Percentiles rank a stretch among this genome's conserved stretches.
Evolutionary conservation across 2,797 vertebrate species (phyloP).

Genomic region (Sorex maritimensis): DNA sequence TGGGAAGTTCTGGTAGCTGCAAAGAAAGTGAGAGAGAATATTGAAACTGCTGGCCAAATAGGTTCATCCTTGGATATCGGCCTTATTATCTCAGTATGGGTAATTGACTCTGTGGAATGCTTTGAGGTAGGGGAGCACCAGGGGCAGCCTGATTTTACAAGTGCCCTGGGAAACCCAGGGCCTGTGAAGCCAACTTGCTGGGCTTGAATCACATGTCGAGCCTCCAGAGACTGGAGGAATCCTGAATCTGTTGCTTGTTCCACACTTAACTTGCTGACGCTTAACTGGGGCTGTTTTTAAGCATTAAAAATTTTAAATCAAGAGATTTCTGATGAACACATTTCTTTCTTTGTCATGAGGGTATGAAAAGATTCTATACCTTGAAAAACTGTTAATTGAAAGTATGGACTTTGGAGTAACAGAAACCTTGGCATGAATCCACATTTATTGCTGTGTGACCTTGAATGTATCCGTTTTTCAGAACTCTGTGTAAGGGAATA

Average conservation of each 20-base stretch:
- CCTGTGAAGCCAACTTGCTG: conserved; percentile 37
- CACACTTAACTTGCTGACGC: conserved; percentile 58
- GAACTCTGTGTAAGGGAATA: conserved; percentile 37
- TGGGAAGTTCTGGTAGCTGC: conserved; percentile 48
- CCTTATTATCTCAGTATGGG: conserved; percentile 63
- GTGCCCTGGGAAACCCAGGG: conserved; percentile 68
- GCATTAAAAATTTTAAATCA: conserved; percentile 69
- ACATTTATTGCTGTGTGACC: conserved; percentile 43
- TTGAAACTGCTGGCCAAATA: conserved; percentile 50
- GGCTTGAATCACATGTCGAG: conserved; percentile 67
- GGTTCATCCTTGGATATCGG: conserved; percentile 65
- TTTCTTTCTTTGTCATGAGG: conserved; percentile 76
- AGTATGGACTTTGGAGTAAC: conserved; percentile 49
- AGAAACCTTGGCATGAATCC: conserved; percentile 7
- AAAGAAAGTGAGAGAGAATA: conserved; percentile 57
- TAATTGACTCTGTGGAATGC: conserved; percentile 69
- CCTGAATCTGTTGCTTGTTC: conserved; percentile 67
- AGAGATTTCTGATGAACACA: conserved; percentile 76
- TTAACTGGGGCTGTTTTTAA: conserved; percentile 80
- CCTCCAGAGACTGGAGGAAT: conserved; percentile 58
- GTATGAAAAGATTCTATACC: conserved; percentile 67
- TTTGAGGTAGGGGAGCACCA: conserved; percentile 33
- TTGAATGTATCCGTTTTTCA: conserved; percentile 58
- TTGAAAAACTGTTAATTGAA: conserved; percentile 71
- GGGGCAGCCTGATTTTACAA: conserved; percentile 68